Evolutionary conservation across 2,888 invertebrate species (phyloP).

Genomic region (Andrena dorsata): DNA sequence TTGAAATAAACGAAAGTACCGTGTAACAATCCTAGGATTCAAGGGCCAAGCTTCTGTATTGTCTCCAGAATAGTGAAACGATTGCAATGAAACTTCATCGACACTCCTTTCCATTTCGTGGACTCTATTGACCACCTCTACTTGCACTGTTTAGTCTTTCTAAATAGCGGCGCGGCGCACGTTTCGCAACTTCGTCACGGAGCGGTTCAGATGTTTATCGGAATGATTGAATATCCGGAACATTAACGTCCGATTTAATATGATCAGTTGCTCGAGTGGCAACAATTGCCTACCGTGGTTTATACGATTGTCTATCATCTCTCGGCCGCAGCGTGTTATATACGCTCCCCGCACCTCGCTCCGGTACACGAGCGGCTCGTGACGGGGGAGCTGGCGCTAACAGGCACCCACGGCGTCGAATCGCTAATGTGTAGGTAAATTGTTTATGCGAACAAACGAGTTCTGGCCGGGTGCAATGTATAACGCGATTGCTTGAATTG

Average conservation of each 20-base stretch:
- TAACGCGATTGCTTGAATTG: slow-evolving; percentile 9
- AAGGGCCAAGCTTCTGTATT: too few species aligned
- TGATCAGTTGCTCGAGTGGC: slow-evolving; percentile 11
- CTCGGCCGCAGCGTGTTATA: background rate
- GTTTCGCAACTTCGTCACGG: background rate
- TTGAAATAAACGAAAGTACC: too few species aligned
- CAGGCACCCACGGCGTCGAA: slow-evolving; percentile 32
- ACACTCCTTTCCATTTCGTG: background rate
- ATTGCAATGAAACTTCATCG: too few species aligned
- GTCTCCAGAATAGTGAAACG: too few species aligned
- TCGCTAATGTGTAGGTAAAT: slow-evolving; percentile 51
- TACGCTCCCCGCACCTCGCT: slow-evolving; percentile 36
- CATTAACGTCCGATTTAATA: slow-evolving; percentile 24
- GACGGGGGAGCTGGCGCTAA: slow-evolving; percentile 51
- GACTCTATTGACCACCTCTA: background rate
- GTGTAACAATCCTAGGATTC: too few species aligned
- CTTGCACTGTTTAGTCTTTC: background rate
- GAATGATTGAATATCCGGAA: slow-evolving; percentile 18
- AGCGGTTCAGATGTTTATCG: slow-evolving; percentile 23
- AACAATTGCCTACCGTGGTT: slow-evolving; percentile 45
- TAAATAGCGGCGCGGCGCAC: background rate
- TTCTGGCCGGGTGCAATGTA: background rate
- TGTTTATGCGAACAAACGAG: slow-evolving; percentile 43
- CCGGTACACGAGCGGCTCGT: slow-evolving; percentile 43
- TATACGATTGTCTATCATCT: slow-evolving; percentile 42